Base-by-base conservation (phyloP, 2,888 invertebrate genomes). In the Papilio protenor region DNA sequence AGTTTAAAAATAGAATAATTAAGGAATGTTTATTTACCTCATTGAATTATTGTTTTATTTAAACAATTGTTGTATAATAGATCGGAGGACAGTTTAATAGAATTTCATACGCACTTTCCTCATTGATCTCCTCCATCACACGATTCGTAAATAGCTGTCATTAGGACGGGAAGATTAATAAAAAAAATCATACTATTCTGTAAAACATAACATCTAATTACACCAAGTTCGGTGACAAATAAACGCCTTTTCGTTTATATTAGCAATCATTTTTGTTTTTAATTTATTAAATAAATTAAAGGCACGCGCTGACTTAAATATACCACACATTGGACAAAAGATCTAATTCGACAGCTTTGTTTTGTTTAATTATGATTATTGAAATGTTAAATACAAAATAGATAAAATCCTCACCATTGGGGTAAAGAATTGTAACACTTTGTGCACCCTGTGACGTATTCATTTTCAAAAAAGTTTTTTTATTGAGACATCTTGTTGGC, bases 11-110 rank as follows among this genome's bases (percentile, higher is more conserved):
- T 55, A 73, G 66, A 45, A 52, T 14, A 55, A 16, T 45, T 5
- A 77, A 55, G 73, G 73, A 73, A 77, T 77, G 77, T 77, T 45
- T 52, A 64, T 16, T n/a, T 27, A 64, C 18, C 11, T 40, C 40
- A n/a, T 45, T 27, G 27, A 61, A 1, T 27, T n/a, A 6, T 6
- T 59, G 5, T 57, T 21, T 21, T 21, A n/a, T 57, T 8, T 52
- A 2, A 21, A 10, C 21, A 57, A 55, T 55, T 55, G 10, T 21
- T 6, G n/a, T 57, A n/a, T 10, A 21, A 57, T 57, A 57, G 23
- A 10, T 55, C n/a, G 2, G n/a, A n/a, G 55, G n/a, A 21, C 21
- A 23, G 6, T 1, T 21, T 23, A 59, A 59, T 6, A 12, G 4
- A 59, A 59, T 23, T 59, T 2, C 59, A 23, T 64, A 18, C 33